Evolutionary conservation across 2,888 invertebrate species (phyloP).

Genomic region (Drosophila subsilvestris): DNA sequence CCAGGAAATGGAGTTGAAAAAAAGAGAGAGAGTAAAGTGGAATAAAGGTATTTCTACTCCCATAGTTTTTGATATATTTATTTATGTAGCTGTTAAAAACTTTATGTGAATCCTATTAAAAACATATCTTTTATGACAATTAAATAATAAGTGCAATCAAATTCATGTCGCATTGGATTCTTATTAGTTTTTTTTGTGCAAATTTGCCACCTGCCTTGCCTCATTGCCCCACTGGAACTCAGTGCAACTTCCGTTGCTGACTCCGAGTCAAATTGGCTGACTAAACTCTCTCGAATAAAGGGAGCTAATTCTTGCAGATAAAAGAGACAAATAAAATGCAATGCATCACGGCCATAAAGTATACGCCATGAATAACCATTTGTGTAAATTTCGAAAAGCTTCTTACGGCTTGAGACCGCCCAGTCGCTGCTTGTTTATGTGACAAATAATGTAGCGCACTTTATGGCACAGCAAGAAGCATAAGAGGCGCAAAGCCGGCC

Average conservation of each 20-base stretch:
- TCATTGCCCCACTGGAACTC: background rate
- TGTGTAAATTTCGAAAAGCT: constrained; percentile 45
- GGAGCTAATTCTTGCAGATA: constrained; percentile 41
- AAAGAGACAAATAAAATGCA: constrained; percentile 43
- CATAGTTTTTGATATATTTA: too few species aligned
- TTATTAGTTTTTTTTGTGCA: background rate
- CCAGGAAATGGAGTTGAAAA: too few species aligned
- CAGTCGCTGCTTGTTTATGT: constrained; percentile 51
- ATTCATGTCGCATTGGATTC: too few species aligned
- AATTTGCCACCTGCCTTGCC: background rate
- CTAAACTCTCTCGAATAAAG: constrained; percentile 17
- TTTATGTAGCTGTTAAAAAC: too few species aligned
- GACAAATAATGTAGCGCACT: constrained; percentile 49
- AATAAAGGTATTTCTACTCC: too few species aligned
- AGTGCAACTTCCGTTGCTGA: background rate
- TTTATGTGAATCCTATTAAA: too few species aligned
- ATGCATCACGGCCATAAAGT: constrained; percentile 46
- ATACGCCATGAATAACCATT: constrained; percentile 54
- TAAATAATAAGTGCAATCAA: background rate
- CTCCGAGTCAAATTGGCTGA: background rate
- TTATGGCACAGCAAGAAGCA: constrained; percentile 50
- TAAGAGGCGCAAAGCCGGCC: constrained; percentile 57
- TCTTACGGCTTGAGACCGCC: constrained; percentile 9
- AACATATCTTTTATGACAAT: background rate
- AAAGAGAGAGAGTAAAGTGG: background rate